phyloP scores from a whole-genome alignment of 2,888 invertebrate genomes.

The Cheilosia urbana region DNA sequence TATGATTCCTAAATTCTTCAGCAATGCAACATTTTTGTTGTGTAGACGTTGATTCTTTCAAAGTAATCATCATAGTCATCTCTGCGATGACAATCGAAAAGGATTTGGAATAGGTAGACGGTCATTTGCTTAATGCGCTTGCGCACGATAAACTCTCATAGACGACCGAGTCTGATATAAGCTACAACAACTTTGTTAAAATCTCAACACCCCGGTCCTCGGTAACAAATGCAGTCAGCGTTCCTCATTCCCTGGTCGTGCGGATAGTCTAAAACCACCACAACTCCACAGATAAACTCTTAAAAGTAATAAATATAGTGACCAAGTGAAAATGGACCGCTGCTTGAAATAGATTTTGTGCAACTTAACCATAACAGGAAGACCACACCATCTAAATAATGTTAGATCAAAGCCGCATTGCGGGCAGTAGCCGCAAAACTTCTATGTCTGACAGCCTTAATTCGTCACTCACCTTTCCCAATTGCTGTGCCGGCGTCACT shows the following conservation, averaged over 20 bases:
- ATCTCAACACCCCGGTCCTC: background rate
- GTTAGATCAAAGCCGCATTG: conserved; percentile 47
- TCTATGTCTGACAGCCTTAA: conserved; percentile 77
- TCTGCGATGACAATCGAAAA: too few relatives aligned
- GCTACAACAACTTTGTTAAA: too few relatives aligned
- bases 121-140: too few relatives aligned
- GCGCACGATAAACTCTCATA: too few relatives aligned
- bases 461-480: conserved; percentile 75
- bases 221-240: conserved; percentile 24
- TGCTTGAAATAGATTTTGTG: conserved; percentile 13
- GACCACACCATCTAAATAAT: conserved; percentile 40
- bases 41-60: too few relatives aligned
- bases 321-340: conserved; percentile 35
- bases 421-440: conserved; percentile 76
- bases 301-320: conserved; percentile 17
- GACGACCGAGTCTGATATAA: too few relatives aligned
- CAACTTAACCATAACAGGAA: background rate
- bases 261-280: background rate
- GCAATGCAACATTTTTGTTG: too few relatives aligned
- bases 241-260: conserved; percentile 1
- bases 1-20: too few relatives aligned
- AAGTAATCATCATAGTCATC: too few relatives aligned
- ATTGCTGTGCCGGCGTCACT: conserved; percentile 72
- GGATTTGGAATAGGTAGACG: too few relatives aligned
- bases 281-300: conserved; percentile 18